Conservation (phyloP, 53 echinoderm and acorn worm genomes). For the Hippasteria phrygiana region DNA sequence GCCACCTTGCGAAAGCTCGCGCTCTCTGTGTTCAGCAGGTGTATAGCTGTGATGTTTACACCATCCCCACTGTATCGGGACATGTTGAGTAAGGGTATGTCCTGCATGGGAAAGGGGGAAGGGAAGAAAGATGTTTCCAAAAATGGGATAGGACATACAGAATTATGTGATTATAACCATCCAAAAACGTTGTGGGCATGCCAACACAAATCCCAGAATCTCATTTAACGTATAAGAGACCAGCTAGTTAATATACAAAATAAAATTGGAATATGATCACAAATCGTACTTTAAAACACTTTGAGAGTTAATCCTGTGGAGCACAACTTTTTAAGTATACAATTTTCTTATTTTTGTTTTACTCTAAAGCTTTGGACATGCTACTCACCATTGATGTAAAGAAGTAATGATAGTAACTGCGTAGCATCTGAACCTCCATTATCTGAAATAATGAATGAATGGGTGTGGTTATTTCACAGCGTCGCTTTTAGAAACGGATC, state of each 20-base stretch:
- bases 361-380: not conserved
- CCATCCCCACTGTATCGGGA: conserved; percentile 81
- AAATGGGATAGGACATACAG: not conserved
- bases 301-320: no score
- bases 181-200: no score
- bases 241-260: no score
- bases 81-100: conserved; percentile 82
- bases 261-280: no score
- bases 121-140: not conserved
- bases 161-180: no score
- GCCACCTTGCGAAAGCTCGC: conserved; percentile 23
- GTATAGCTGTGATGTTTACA: conserved; percentile 88
- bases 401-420: conserved; percentile 84
- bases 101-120: conserved; percentile 61
- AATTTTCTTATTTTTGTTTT: not conserved
- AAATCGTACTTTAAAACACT: no score
- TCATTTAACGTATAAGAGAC: no score
- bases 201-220: no score
- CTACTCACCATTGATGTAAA: conserved; percentile 90
- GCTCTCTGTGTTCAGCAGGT: conserved; percentile 71
- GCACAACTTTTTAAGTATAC: not conserved
- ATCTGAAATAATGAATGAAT: conserved; percentile 74
- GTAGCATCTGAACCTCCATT: conserved; percentile 91
- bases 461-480: no score
- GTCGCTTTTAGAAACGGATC: no score